phyloP scores from a whole-genome alignment of 2,888 invertebrate genomes.

The Agelastica alni region DNA sequence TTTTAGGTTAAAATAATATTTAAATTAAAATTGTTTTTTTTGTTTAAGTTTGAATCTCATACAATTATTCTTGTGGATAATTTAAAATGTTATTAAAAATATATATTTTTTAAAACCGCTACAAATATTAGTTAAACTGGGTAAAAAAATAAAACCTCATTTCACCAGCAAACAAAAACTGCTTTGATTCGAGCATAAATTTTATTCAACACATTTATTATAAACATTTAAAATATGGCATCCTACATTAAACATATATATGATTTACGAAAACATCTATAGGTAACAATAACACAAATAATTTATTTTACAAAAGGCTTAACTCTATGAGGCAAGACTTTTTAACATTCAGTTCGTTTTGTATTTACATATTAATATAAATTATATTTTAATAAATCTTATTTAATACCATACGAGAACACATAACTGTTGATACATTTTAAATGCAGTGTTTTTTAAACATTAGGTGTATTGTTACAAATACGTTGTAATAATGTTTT shows the following conservation, averaged over 20 bases:
- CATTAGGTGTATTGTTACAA: no score
- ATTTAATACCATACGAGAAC: conserved; percentile 23
- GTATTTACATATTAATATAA: conserved; percentile 33
- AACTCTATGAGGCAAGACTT: conserved; percentile 44
- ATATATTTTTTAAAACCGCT: no score
- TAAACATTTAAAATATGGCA: conserved; percentile 42
- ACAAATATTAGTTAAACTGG: no score
- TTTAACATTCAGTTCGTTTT: conserved; percentile 41
- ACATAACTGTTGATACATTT: conserved; percentile 18
- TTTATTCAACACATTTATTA: conserved; percentile 41
- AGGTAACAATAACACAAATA: conserved; percentile 42
- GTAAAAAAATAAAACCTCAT: no score
- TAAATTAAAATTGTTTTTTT: no score
- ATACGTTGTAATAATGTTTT: no score
- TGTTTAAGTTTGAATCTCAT: no score
- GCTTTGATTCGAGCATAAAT: conserved; percentile 12
- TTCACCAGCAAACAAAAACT: neutral
- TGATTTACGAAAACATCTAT: conserved; percentile 39
- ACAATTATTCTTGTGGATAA: no score
- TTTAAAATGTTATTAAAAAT: no score
- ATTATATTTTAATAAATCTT: conserved; percentile 23
- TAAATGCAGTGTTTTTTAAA: conserved; percentile 11
- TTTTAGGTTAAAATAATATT: no score
- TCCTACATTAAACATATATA: conserved; percentile 35
- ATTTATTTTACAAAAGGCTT: conserved; percentile 38